Evolutionary conservation across 2,113 vertebrate genomes (phyloP).

Genomic region (Amblyornis subalaris): DNA sequence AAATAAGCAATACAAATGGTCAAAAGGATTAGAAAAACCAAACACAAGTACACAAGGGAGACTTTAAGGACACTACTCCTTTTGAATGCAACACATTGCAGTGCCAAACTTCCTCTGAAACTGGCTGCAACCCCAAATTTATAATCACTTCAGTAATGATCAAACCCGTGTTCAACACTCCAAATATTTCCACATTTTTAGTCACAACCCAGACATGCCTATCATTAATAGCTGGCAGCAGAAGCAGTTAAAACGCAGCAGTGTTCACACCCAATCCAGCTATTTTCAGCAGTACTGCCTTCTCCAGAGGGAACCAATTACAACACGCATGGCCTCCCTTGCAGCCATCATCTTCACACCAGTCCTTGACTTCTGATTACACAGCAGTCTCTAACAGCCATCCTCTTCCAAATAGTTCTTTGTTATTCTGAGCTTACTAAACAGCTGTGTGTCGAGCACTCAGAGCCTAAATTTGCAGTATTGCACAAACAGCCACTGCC

Average conservation of each 20-base stretch:
- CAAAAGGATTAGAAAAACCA: neutral
- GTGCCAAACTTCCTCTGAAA: neutral
- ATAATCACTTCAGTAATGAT: neutral
- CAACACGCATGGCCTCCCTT: neutral
- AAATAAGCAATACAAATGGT: neutral
- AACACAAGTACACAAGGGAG: neutral
- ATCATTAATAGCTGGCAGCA: neutral
- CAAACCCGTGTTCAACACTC: neutral
- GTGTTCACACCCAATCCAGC: neutral
- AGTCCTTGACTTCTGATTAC: neutral
- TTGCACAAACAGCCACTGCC: neutral
- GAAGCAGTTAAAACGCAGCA: neutral
- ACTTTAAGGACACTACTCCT: neutral
- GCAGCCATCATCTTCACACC: neutral
- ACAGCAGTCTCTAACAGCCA: neutral
- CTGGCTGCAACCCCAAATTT: neutral
- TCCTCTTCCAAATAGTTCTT: neutral
- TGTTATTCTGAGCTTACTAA: neutral
- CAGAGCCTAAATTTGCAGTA: neutral
- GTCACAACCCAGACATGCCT: neutral
- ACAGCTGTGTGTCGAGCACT: neutral
- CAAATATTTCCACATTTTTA: neutral
- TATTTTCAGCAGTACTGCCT: neutral
- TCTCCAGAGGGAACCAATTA: neutral
- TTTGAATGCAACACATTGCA: neutral